phyloP scores from a whole-genome alignment of 1,140 invertebrate species.

The Ceratosolen fusciceps region DNA sequence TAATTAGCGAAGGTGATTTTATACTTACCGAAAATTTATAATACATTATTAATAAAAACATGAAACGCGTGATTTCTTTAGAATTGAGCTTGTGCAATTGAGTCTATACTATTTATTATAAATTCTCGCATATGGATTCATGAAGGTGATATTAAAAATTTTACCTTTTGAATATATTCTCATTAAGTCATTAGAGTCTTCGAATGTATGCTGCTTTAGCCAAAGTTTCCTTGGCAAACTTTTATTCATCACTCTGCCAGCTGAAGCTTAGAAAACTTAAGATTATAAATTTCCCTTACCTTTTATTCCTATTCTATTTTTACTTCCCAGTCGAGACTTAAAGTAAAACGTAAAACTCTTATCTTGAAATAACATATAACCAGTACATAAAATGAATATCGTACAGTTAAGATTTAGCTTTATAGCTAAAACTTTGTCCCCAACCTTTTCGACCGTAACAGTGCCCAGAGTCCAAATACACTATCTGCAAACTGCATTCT shows the following conservation, averaged over 20 bases:
- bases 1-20: too few relatives aligned
- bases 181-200: background rate
- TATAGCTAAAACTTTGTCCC: conserved; percentile 15
- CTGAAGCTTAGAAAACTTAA: conserved; percentile 6
- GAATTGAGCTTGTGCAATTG: too few relatives aligned
- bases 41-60: too few relatives aligned
- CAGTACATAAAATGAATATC: conserved; percentile 22
- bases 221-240: conserved; percentile 8
- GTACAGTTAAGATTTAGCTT: conserved; percentile 20
- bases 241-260: conserved; percentile 11
- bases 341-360: conserved; percentile 9
- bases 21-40: too few relatives aligned
- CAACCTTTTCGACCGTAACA: background rate
- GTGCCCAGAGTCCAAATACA: conserved; percentile 11
- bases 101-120: too few relatives aligned
- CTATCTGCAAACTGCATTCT: background rate
- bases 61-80: too few relatives aligned
- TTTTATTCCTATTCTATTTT: conserved; percentile 17
- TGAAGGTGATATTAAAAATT: too few relatives aligned
- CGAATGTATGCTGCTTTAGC: background rate
- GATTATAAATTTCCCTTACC: conserved; percentile 21
- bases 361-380: conserved; percentile 25
- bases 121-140: too few relatives aligned
- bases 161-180: conserved; percentile 1
- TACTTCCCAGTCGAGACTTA: conserved; percentile 8